Base-by-base conservation (phyloP, 2,113 vertebrate species). In the Cryptomyrus ogoouensis region DNA sequence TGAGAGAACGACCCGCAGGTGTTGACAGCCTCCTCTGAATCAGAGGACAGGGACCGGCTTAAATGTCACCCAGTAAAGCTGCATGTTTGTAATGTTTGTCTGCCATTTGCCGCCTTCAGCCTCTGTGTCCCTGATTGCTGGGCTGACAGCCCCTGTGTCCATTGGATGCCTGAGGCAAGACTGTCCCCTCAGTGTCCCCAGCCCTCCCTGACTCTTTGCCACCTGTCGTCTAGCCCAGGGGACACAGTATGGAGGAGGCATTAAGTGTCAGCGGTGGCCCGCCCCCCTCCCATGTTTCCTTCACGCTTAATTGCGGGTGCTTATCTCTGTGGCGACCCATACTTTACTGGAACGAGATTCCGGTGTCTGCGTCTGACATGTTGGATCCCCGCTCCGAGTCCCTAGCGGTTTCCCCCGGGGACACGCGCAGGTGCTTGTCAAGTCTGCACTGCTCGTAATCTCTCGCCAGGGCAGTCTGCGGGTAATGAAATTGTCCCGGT, bases 401-500 rank as follows among this genome's bases (percentile, higher is more conserved):
- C 17, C 31, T 19, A 46, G 39, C 46, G 6, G 42, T 47, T 31
- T 31, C 62, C 62, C 62, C 62, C 2, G 10, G 62, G 58, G 56
- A 39, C n/a, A 2, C 2, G 44, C 6, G 58, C 84, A n/a, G 62
- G 62, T 70, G 62, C 62, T 31, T 1, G 10, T 27, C 10, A 3
- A 13, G 62, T 89, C 77, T 83, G 84, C 84, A 31, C 84, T 87
- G 42, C 91, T 93, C 95, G 94, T 93, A 91, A 94, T 92, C 90
- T 92, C 94, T 95, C 95, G 95, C 95, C 94, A 94, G 92, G 93
- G 94, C 95, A 95, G 95, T 96, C 96, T 96, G 93, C 92, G 92
- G 92, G 93, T 96, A 96, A 96, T 96, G 95, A 95, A 96, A 96
- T 96, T 94, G 94, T 96, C 96, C 94, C 94, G 92, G 94, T 95